Evolutionary conservation across 2,113 vertebrate species (phyloP), one percentile per base, ranked within the genome.

Genomic region (Nannobrachium achirus): DNA sequence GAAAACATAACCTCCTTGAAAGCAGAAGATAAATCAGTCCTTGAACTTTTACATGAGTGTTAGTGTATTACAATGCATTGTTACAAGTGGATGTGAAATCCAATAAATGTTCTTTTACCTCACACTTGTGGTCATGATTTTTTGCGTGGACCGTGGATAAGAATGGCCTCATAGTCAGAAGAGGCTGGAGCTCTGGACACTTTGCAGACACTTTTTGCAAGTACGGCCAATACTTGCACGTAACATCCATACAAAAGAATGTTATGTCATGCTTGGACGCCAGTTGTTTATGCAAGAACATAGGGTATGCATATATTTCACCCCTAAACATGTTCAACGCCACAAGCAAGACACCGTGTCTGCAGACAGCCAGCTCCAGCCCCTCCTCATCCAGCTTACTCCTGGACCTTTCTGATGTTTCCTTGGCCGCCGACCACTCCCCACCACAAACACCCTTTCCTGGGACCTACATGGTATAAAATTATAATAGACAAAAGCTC

Each of bases 321-420:
- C 14, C 41, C 19, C 51, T 44, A 19, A n/a, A 69, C 45, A 69
- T 61, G 49, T 69, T 61, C 25, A 69, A 45, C 7, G 25, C 56
- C 20, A 10, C 39, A 19, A 69, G 25, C 19, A 56, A 38, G 40
- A 56, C 42, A 25, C 53, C 40, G 33, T 57, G 65, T 10, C 41
- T 13, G 25, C 65, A 67, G 40, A 67, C 65, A 19, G 65, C 20
- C 1, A 61, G 10, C 39, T 69, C 66, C 15, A 44, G 19, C 10
- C 56, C 66, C 56, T 69, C 66, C 33, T 69, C 66, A n/a, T 71
- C 59, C 19, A 61, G 33, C 25, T 71, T 71, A 39, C 49, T 53
- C 13, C 16, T 15, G 5, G 59, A 63, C 38, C 6, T 63, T 51
- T 56, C 10, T 3, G 50, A 71, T 11, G 68, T 55, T 49, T 71